These are phyloP conservation scores for Caerostris extrusa DNA, from an alignment of 1,140 invertebrate species.

Conservation along the genomic window DNA sequence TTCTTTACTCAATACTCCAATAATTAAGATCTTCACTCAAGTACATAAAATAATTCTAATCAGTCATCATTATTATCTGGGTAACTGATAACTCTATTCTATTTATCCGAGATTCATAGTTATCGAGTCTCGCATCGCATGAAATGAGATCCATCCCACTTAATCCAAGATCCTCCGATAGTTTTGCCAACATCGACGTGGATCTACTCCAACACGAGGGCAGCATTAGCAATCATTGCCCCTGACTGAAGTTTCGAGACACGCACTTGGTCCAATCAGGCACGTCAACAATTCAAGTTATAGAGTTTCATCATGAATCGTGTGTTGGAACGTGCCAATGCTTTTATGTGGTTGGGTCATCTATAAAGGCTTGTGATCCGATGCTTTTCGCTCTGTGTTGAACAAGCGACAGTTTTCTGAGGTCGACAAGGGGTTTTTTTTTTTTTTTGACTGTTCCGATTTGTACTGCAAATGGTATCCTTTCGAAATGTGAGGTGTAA, in stretches of 20 bases:
- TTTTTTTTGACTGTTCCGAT: neutral
- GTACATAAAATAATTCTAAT: no score
- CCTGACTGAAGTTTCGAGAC: neutral
- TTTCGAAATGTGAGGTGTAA: no score
- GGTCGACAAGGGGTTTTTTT: no score
- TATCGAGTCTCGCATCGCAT: neutral
- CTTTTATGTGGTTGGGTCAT: neutral
- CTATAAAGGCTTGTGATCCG: neutral
- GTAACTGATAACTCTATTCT: no score
- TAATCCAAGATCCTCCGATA: neutral
- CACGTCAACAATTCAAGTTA: constrained; percentile 28
- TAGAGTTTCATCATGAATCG: neutral
- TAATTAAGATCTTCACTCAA: no score
- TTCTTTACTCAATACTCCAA: no score
- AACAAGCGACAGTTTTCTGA: no score
- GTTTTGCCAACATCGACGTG: neutral
- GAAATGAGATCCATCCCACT: neutral
- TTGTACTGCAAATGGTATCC: no score
- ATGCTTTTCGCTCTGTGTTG: no score
- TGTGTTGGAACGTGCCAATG: neutral
- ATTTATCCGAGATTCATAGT: no score
- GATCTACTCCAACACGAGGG: neutral
- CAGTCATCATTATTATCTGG: no score
- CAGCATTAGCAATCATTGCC: neutral
- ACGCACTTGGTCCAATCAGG: neutral